A percentile compares a stretch with the other conserved stretches of the same genome.
phyloP scores from a whole-genome alignment of 2,113 vertebrate species.

The Microtus pennsylvanicus region DNA sequence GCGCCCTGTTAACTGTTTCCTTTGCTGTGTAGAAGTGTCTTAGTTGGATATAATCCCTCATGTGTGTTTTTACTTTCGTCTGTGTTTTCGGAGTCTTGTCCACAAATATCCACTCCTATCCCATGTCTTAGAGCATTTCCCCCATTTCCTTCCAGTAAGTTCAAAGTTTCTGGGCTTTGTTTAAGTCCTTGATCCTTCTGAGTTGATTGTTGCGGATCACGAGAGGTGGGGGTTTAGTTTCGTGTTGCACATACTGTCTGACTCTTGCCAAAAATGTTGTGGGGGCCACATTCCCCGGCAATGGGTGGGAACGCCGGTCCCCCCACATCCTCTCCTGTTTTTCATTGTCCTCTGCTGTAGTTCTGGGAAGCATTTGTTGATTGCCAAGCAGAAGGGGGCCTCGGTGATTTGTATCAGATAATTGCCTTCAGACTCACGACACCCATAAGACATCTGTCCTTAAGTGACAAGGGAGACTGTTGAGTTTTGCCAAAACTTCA shows the following conservation, averaged over 20 bases:
- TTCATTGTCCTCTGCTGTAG: not conserved
- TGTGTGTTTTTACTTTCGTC: not conserved
- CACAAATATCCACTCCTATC: not conserved
- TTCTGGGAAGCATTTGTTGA: conserved; percentile 9
- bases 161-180: not conserved
- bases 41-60: not conserved
- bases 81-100: not conserved
- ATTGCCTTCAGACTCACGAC: conserved; percentile 52
- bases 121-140: not conserved
- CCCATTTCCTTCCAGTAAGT: not conserved
- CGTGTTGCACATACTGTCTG: not conserved
- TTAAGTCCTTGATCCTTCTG: not conserved
- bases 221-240: not conserved
- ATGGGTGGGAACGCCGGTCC: conserved; percentile 6
- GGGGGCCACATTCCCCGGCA: not conserved
- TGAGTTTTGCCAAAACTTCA: not conserved
- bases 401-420: conserved; percentile 11
- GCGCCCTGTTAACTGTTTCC: not conserved
- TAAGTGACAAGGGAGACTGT: conserved; percentile 3
- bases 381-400: conserved; percentile 29
- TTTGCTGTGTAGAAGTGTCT: not conserved
- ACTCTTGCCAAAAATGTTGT: conserved; percentile 44
- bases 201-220: not conserved
- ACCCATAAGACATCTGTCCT: conserved; percentile 48
- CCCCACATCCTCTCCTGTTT: conserved; percentile 21